A percentile compares a stretch with the other conserved stretches of the same genome.
Conservation (phyloP, 2,113 vertebrate genomes). For the Paedocypris sp. region DNA sequence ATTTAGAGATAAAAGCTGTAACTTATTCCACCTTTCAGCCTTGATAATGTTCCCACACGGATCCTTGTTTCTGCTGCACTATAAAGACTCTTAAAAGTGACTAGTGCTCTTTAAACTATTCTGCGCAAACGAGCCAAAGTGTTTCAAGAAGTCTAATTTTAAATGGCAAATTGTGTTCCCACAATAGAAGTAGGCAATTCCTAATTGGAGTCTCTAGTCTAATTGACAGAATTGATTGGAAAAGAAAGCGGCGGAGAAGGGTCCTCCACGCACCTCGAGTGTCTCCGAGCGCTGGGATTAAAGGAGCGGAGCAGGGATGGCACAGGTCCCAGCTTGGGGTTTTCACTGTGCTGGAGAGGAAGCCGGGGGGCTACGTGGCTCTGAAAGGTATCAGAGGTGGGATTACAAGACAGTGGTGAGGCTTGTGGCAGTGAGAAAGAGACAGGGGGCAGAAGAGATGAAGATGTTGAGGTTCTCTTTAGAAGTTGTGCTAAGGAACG, state of each 20-base stretch:
- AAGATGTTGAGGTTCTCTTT: too few species aligned
- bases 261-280: constrained; percentile 27
- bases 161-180: constrained; percentile 35
- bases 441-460: too few species aligned
- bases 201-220: constrained; percentile 44
- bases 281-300: constrained; percentile 29
- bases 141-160: constrained; percentile 30
- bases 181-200: constrained; percentile 35
- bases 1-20: constrained; percentile 10
- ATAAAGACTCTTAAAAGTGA: constrained; percentile 26
- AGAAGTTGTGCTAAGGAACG: too few species aligned
- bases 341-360: background rate
- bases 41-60: constrained; percentile 19
- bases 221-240: constrained; percentile 29
- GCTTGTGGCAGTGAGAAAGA: too few species aligned
- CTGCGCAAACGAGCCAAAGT: constrained; percentile 21
- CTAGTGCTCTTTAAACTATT: constrained; percentile 26
- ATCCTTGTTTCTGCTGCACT: constrained; percentile 23
- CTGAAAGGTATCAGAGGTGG: constrained; percentile 13
- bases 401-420: constrained; percentile 17
- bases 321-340: constrained; percentile 5
- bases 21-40: constrained; percentile 19
- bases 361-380: constrained; percentile 6
- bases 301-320: constrained; percentile 20
- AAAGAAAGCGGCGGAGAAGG: constrained; percentile 28